Conservation (phyloP, 2,888 invertebrate genomes). For the Chymomyza caudatula region DNA sequence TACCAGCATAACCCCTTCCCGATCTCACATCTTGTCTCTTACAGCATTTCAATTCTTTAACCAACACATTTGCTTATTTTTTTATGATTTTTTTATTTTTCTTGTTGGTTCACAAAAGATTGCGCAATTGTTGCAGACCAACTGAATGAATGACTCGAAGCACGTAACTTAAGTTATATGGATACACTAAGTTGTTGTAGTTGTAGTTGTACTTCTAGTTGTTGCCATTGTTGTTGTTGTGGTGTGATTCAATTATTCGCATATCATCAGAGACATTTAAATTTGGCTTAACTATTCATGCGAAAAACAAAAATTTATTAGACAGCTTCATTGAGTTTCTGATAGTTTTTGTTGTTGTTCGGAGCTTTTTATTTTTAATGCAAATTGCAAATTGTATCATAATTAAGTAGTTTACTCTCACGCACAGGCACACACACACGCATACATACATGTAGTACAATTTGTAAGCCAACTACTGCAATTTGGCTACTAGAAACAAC, state of each 20-base stretch:
- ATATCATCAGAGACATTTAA: not conserved
- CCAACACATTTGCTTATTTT: not conserved
- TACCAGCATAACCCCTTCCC: not conserved
- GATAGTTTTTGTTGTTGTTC: too few species aligned
- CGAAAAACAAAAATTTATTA: slow-evolving; percentile 29
- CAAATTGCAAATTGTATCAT: slow-evolving; percentile 57
- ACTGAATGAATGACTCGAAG: slow-evolving; percentile 10
- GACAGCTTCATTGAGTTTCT: slow-evolving; percentile 61
- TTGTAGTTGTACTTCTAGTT: slow-evolving; percentile 11
- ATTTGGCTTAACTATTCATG: slow-evolving; percentile 26
- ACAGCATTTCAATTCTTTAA: not conserved
- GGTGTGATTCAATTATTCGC: not conserved
- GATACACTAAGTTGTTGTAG: not conserved
- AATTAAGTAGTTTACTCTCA: slow-evolving; percentile 55
- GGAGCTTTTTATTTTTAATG: slow-evolving; percentile 40
- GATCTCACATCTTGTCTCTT: not conserved
- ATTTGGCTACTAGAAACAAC: slow-evolving; percentile 11
- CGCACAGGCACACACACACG: slow-evolving; percentile 20
- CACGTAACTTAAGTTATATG: slow-evolving; percentile 18
- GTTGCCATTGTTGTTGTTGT: slow-evolving; percentile 22
- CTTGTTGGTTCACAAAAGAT: not conserved
- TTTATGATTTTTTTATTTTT: not conserved
- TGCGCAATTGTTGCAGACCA: not conserved
- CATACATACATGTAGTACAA: slow-evolving; percentile 5
- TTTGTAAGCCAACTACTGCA: slow-evolving; percentile 13